A percentile compares a stretch with the other conserved stretches of the same genome.
Evolutionary conservation across 2,888 invertebrate species (phyloP).

Genomic region (Ligdia adustata): DNA sequence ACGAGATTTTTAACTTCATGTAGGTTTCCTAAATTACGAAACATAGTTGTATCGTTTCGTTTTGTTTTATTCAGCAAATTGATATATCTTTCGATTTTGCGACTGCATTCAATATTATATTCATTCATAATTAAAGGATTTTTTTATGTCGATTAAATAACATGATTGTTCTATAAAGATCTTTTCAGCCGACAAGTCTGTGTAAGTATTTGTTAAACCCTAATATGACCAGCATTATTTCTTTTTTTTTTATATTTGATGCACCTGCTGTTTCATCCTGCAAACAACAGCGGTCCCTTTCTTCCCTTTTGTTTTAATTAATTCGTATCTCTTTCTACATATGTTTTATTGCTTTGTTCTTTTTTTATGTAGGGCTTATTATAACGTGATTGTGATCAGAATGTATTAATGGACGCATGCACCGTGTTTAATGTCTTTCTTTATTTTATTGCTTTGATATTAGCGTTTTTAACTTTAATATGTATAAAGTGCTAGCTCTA

Average conservation of each 20-base stretch:
- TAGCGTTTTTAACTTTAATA: neutral
- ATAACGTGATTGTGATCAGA: constrained; percentile 50
- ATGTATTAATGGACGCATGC: constrained; percentile 47
- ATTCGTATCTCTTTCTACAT: constrained; percentile 39
- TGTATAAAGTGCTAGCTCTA: neutral
- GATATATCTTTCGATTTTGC: no score
- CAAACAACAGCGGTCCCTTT: constrained; percentile 36
- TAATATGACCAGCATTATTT: constrained; percentile 21
- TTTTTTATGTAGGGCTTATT: constrained; percentile 47
- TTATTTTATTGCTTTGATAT: constrained; percentile 28
- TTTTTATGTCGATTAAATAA: no score
- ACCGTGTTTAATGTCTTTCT: constrained; percentile 38
- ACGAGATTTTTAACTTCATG: neutral
- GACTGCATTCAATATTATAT: no score
- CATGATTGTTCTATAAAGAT: no score
- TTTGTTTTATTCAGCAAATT: no score
- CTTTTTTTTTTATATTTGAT: constrained; percentile 22
- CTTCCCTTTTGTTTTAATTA: constrained; percentile 23
- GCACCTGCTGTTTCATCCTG: constrained; percentile 44
- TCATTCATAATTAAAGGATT: no score
- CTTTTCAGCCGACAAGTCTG: neutral
- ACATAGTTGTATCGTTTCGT: no score
- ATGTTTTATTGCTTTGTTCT: constrained; percentile 24
- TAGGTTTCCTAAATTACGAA: no score
- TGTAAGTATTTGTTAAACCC: neutral